Percentiles rank a stretch among this genome's conserved stretches.
phyloP scores from a whole-genome alignment of 2,797 vertebrate genomes.

The Vultur gryphus region DNA sequence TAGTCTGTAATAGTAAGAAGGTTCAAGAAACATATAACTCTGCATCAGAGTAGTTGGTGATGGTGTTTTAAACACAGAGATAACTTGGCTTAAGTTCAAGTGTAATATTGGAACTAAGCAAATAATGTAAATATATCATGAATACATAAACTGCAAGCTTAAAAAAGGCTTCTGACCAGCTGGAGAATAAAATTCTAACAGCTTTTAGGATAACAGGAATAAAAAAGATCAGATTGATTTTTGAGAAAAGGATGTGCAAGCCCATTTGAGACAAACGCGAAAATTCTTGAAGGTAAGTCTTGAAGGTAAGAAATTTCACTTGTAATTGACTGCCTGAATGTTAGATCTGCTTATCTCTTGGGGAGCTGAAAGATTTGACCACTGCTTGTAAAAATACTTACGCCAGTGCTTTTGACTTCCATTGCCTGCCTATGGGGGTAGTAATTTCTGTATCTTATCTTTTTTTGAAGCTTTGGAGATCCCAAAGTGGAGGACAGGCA shows the following conservation, averaged over 20 bases:
- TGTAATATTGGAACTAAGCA: neutral
- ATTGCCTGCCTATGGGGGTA: accelerated
- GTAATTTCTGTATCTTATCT: neutral
- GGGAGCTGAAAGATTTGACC: neutral
- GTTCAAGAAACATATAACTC: neutral
- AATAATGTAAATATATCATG: neutral
- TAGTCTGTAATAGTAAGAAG: neutral
- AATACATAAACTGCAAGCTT: neutral
- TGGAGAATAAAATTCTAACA: neutral
- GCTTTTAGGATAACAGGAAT: neutral
- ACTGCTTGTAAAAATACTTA: neutral
- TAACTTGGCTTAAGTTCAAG: neutral
- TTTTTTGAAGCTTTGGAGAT: neutral
- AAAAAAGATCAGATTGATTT: neutral
- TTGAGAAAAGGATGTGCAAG: neutral
- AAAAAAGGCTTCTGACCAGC: neutral
- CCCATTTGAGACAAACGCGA: neutral
- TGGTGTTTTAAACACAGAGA: neutral
- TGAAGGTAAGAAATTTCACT: neutral
- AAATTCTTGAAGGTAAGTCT: neutral
- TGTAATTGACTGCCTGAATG: neutral
- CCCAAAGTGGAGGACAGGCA: neutral
- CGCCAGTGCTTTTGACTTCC: neutral
- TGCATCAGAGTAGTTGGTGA: neutral
- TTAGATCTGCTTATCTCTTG: neutral